Conservation (phyloP, 2,888 invertebrate species). For the Scaptomyza cyrtandrae region DNA sequence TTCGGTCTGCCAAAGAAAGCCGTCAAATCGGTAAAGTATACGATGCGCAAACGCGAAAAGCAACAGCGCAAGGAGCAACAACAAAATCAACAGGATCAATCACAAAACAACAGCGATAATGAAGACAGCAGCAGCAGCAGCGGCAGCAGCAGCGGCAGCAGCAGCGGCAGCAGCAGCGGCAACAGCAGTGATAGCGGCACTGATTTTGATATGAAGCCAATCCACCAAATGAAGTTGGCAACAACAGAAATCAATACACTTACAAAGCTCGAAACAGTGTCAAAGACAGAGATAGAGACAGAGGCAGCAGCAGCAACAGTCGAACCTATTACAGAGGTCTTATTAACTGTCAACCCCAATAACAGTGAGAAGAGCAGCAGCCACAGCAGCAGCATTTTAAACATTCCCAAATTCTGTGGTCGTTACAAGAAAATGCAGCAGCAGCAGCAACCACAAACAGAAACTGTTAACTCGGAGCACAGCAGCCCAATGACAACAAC, state of each 20-base stretch:
- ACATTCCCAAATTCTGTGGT: conserved; percentile 66
- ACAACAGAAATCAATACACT: conserved; percentile 1
- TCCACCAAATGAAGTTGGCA: conserved; percentile 11
- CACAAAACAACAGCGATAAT: conserved; percentile 35
- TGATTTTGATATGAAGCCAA: conserved; percentile 36
- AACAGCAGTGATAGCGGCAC: conserved; percentile 56
- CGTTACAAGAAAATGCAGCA: conserved; percentile 63
- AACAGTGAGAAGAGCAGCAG: conserved; percentile 28
- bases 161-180: conserved; percentile 31
- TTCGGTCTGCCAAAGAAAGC: conserved; percentile 83
- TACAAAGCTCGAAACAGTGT: not conserved
- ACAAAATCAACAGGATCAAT: conserved; percentile 31
- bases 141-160: conserved; percentile 25
- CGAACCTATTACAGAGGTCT: conserved; percentile 5
- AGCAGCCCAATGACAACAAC: conserved; percentile 13
- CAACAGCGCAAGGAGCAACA: conserved; percentile 46
- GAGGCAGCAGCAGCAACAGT: not conserved
- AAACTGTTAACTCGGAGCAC: conserved; percentile 13
- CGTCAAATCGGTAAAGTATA: conserved; percentile 79
- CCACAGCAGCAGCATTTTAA: conserved; percentile 33
- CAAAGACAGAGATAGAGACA: not conserved
- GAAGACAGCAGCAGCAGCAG: conserved; percentile 20
- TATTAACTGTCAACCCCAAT: conserved; percentile 21
- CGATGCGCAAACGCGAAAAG: conserved; percentile 78
- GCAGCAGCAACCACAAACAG: conserved; percentile 45